phyloP scores from a whole-genome alignment of 2,888 invertebrate species.

The Hemaris fuciformis region DNA sequence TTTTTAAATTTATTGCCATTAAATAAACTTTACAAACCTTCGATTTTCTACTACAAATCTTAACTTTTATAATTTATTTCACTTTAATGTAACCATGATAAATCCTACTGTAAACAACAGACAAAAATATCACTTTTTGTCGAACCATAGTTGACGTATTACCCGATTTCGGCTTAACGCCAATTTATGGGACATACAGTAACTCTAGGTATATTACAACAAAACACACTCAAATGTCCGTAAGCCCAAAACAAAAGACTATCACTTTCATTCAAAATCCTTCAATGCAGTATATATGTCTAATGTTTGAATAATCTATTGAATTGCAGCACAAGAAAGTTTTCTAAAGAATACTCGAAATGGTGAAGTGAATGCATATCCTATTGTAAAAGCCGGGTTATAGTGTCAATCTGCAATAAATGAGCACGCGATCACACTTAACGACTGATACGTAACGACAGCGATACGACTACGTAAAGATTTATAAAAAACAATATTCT shows the following conservation, averaged over 20 bases:
- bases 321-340: constrained; percentile 11
- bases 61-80: too few relatives aligned
- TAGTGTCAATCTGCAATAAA: constrained; percentile 14
- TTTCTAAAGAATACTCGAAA: constrained; percentile 8
- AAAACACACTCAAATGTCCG: too few relatives aligned
- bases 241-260: background rate
- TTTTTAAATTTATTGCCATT: too few relatives aligned
- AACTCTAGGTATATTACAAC: too few relatives aligned
- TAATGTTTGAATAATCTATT: constrained; percentile 4
- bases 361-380: constrained; percentile 9
- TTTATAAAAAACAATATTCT: background rate
- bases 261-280: background rate
- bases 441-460: background rate
- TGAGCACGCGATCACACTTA: background rate
- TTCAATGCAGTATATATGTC: background rate
- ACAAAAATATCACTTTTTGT: too few relatives aligned
- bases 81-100: too few relatives aligned
- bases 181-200: too few relatives aligned
- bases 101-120: too few relatives aligned
- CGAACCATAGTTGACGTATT: too few relatives aligned
- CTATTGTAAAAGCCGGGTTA: constrained; percentile 15
- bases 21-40: too few relatives aligned
- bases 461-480: background rate
- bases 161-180: too few relatives aligned
- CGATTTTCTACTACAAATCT: too few relatives aligned